Evolutionary conservation across 35 echinoderm and acorn worm genomes (phyloP).

Genomic region (Stichopus chloronotus): DNA sequence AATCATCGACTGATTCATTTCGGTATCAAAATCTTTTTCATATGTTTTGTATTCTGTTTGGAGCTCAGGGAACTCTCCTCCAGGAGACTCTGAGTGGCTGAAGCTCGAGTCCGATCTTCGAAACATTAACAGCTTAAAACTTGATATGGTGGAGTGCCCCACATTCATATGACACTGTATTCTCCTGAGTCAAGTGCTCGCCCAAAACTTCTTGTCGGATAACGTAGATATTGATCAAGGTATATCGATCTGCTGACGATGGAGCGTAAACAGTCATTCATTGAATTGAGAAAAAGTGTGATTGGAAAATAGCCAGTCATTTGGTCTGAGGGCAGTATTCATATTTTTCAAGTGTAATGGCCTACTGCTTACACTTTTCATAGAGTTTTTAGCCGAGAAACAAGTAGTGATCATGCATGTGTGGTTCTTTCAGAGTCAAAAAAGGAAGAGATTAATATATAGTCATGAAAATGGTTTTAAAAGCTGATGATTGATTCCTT

Average conservation of each 20-base stretch:
- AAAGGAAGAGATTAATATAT: no score
- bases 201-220: neutral
- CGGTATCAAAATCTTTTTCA: neutral
- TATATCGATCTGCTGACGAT: neutral
- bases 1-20: neutral
- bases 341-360: neutral
- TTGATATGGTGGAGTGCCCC: neutral
- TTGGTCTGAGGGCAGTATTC: neutral
- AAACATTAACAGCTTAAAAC: neutral
- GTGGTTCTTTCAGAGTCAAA: no score
- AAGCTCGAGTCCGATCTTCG: neutral
- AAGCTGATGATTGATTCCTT: no score
- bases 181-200: neutral
- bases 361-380: no score
- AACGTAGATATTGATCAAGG: neutral
- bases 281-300: neutral
- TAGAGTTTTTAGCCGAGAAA: no score
- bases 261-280: constrained; percentile 1
- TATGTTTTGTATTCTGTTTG: neutral
- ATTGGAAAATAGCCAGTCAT: neutral
- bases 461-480: no score
- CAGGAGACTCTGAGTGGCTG: neutral
- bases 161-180: no score
- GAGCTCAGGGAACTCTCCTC: neutral
- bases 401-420: no score